Evolutionary conservation across 2,113 vertebrate genomes (phyloP).

Genomic region (Phrynosoma blainvillii): DNA sequence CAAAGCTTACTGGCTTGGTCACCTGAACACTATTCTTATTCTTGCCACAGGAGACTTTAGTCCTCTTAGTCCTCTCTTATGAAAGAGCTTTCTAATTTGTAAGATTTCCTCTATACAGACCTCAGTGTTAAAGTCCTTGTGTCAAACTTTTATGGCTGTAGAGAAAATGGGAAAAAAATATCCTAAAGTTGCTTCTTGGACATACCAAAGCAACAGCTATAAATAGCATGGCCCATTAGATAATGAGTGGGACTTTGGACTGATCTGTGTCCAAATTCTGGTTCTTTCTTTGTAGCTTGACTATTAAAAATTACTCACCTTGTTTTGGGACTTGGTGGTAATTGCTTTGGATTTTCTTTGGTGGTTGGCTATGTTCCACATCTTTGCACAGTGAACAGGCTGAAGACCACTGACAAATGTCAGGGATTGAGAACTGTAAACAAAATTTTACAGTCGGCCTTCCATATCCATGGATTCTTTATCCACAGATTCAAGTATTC

Average conservation of each 20-base stretch:
- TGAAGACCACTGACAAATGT: constrained; percentile 22
- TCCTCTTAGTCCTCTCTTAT: not conserved
- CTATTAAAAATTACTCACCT: not conserved
- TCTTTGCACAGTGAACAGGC: constrained; percentile 25
- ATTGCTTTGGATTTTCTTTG: not conserved
- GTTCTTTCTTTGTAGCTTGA: no score
- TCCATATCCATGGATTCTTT: no score
- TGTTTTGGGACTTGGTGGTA: not conserved
- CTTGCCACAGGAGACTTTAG: not conserved
- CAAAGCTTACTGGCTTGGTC: not conserved
- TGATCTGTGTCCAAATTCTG: no score
- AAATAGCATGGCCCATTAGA: not conserved
- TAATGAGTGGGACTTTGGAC: not conserved
- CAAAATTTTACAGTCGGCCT: not conserved
- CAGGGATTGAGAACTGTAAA: constrained; percentile 25
- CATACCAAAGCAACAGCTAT: not conserved
- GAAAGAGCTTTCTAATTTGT: no score
- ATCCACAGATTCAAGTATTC: no score
- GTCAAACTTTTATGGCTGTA: not conserved
- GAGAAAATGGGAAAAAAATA: not conserved
- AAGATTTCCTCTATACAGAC: no score
- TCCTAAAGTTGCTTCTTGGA: not conserved
- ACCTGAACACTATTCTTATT: not conserved
- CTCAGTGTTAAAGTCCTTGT: not conserved
- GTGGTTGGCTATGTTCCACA: constrained; percentile 5